Percentiles rank a stretch among this genome's conserved stretches.
phyloP scores from a whole-genome alignment of 2,113 vertebrate genomes.

The Poecile atricapillus region DNA sequence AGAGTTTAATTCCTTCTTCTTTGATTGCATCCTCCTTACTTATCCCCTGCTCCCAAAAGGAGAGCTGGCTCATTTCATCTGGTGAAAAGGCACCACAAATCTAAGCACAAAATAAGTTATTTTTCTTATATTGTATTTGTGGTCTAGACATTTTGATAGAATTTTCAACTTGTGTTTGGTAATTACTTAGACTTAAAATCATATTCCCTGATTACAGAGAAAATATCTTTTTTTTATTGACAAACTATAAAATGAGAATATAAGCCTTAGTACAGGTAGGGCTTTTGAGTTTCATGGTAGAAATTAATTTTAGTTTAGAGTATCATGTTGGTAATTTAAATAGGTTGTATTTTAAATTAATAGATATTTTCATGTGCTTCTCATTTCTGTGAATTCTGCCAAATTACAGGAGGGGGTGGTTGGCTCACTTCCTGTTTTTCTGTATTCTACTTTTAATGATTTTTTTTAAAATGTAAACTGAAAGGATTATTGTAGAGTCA shows the following conservation, averaged over 20 bases:
- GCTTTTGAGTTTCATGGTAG: not conserved
- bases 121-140: not conserved
- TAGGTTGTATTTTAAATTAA: not conserved
- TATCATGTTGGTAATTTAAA: not conserved
- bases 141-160: not conserved
- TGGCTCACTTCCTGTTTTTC: not conserved
- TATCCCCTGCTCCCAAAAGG: not conserved
- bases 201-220: not conserved
- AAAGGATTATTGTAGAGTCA: not conserved
- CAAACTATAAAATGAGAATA: not conserved
- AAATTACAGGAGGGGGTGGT: not conserved
- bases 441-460: not conserved
- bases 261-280: not conserved
- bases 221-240: not conserved
- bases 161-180: not conserved
- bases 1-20: not conserved
- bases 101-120: not conserved
- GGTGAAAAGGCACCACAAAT: not conserved
- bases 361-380: not conserved
- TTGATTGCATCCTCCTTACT: not conserved
- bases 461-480: not conserved
- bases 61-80: not conserved
- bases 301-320: not conserved
- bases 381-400: not conserved
- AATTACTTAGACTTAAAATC: not conserved